These are phyloP conservation scores for Chrysoperla carnea DNA, from an alignment of 1,140 invertebrate species.

Conservation along the genomic window DNA sequence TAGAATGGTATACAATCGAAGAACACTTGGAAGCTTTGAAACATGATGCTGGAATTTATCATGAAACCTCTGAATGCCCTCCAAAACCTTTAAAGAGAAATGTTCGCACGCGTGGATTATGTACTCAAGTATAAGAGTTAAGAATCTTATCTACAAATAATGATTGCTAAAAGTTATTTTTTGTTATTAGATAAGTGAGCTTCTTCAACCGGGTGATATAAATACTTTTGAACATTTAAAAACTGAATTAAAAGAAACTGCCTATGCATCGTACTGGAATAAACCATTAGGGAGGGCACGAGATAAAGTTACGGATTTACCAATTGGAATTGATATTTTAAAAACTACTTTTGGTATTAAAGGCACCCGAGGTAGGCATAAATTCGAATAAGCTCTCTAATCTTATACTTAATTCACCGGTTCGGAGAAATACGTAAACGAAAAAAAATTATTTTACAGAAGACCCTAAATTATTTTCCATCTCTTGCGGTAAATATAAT, in stretches of 20 bases:
- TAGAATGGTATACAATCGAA: slow-evolving; percentile 25
- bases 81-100: slow-evolving; percentile 17
- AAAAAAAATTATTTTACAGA: too few relatives aligned
- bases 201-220: slow-evolving; percentile 19
- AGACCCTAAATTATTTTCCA: too few relatives aligned
- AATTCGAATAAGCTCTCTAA: too few relatives aligned
- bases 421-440: too few relatives aligned
- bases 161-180: background rate
- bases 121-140: slow-evolving; percentile 8
- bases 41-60: slow-evolving; percentile 22
- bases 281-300: slow-evolving; percentile 21
- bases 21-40: slow-evolving; percentile 27
- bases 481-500: too few relatives aligned
- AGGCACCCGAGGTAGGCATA: slow-evolving; percentile 17
- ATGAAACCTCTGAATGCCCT: slow-evolving; percentile 7
- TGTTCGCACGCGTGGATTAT: slow-evolving; percentile 19
- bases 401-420: too few relatives aligned
- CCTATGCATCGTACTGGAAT: slow-evolving; percentile 30
- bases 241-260: slow-evolving; percentile 28
- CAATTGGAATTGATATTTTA: slow-evolving; percentile 23
- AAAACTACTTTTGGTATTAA: slow-evolving; percentile 25
- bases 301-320: slow-evolving; percentile 27
- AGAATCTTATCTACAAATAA: background rate
- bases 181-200: background rate
- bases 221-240: slow-evolving; percentile 28